These are phyloP conservation scores for Betta splendens DNA, from an alignment of 2,797 vertebrate genomes.

Conservation along the genomic window DNA sequence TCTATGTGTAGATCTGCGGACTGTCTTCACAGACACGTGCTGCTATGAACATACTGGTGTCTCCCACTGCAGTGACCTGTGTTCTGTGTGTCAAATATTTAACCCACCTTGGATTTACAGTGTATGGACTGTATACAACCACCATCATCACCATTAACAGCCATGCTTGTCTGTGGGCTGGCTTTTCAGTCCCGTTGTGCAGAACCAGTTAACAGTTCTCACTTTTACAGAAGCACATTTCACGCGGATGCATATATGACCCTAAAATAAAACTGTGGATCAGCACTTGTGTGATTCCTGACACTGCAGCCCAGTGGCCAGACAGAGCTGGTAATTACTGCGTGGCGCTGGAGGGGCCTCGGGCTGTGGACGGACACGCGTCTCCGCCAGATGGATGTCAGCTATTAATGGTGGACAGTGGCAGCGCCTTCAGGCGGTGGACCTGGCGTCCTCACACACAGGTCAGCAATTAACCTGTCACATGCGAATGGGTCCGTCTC, in stretches of 20 bases:
- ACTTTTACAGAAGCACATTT: conserved; percentile 10
- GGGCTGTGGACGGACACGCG: conserved; percentile 38
- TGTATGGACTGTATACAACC: neutral
- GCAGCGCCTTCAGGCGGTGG: conserved; percentile 21
- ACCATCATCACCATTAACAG: neutral
- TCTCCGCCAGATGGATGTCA: conserved; percentile 31
- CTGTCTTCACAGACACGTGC: conserved; percentile 20
- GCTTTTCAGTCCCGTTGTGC: neutral
- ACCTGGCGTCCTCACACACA: conserved; percentile 14
- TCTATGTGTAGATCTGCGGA: conserved; percentile 27
- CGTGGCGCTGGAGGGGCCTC: conserved; percentile 32
- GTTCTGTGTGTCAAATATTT: no score
- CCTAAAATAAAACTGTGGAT: conserved; percentile 10
- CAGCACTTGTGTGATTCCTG: conserved; percentile 12
- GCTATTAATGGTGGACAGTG: conserved; percentile 8
- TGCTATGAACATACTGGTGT: conserved; percentile 30
- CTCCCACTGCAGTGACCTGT: conserved; percentile 21
- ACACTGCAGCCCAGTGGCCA: conserved; percentile 5
- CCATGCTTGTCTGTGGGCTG: no score
- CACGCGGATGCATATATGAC: conserved; percentile 5
- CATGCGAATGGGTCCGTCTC: neutral
- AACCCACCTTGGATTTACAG: no score
- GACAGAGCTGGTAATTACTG: conserved; percentile 12
- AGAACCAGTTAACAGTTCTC: neutral
- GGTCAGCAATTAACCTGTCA: conserved; percentile 2